Base-by-base conservation (phyloP, 2,888 invertebrate genomes). In the Yponomeuta plumbellus region DNA sequence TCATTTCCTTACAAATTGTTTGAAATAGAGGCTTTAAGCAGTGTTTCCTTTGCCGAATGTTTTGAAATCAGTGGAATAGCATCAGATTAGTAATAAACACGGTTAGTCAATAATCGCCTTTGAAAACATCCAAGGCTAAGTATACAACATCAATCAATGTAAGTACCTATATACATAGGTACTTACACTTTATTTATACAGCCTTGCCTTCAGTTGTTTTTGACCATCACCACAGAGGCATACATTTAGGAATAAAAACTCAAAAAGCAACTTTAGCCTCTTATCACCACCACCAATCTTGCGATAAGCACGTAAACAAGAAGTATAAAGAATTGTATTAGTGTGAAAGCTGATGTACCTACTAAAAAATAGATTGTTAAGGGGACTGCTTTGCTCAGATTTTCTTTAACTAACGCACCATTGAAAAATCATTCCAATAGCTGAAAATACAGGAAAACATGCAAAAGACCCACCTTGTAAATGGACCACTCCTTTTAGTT, bases 401-500 rank as follows among this genome's bases (percentile, higher is more conserved):
- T 2, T 11, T 59, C 6, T 59, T 10, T 22, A 59, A 58, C 10
- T 56, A 56, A 57, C 0, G 1, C 8, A 57, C 21, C 20, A 11
- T 21, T 59, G 23, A 11, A 11, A 21, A 59, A 59, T 21, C 34
- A 5, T 20, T n/a, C 21, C 17, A 13, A 17, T n/a, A 23, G 40
- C 20, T 44, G 65, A 61, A 61, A 68, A 73, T 69, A 66, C 68
- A 66, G 67, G 69, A 79, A 82, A 84, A 84, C 82, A 81, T 78
- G 75, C 74, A 72, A 69, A 73, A 76, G 73, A 93, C 94, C 92
- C 93, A 96, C 96, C 97, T 97, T 88, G 97, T 97, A 88, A 97
- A 93, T 78, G 97, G 97, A 92, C 97, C 97, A 93, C 96, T 96
- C 93, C 97, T 95, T 93, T 96, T 97, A 80, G 95, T 95, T 92